Evolutionary conservation across 2,888 invertebrate species (phyloP).

Genomic region (Drosophila maculinotata): DNA sequence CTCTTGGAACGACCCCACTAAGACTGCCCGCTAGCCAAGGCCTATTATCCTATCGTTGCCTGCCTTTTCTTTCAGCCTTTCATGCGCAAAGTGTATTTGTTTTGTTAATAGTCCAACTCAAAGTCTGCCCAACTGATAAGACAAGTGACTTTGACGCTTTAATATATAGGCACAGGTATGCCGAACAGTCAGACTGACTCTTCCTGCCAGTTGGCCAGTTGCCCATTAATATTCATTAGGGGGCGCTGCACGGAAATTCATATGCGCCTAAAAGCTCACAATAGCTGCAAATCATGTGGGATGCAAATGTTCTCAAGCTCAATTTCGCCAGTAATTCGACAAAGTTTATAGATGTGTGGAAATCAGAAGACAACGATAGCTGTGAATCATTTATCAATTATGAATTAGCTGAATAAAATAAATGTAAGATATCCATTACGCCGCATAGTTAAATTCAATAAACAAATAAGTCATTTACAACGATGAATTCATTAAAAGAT

Average conservation of each 20-base stretch:
- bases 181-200: constrained; percentile 62
- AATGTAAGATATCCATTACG: too few species aligned
- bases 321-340: constrained; percentile 7
- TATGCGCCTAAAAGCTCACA: constrained; percentile 31
- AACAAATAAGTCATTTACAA: too few species aligned
- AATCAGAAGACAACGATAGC: too few species aligned
- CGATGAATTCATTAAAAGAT: too few species aligned
- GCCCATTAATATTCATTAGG: constrained; percentile 78
- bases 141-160: constrained; percentile 75
- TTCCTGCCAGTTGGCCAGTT: constrained; percentile 25
- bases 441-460: too few species aligned
- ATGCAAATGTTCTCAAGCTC: constrained; percentile 19
- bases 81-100: constrained; percentile 77
- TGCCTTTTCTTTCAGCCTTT: constrained; percentile 37
- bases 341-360: neutral
- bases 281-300: constrained; percentile 20
- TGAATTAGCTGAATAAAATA: too few species aligned
- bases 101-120: constrained; percentile 76
- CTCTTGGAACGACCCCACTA: constrained; percentile 5
- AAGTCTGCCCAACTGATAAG: constrained; percentile 72
- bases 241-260: constrained; percentile 22
- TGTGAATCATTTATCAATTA: too few species aligned
- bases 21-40: constrained; percentile 43
- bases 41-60: constrained; percentile 27
- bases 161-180: constrained; percentile 74